A percentile compares a stretch with the other conserved stretches of the same genome.
phyloP scores from a whole-genome alignment of 1,140 invertebrate species.

The Drosophila guanche region DNA sequence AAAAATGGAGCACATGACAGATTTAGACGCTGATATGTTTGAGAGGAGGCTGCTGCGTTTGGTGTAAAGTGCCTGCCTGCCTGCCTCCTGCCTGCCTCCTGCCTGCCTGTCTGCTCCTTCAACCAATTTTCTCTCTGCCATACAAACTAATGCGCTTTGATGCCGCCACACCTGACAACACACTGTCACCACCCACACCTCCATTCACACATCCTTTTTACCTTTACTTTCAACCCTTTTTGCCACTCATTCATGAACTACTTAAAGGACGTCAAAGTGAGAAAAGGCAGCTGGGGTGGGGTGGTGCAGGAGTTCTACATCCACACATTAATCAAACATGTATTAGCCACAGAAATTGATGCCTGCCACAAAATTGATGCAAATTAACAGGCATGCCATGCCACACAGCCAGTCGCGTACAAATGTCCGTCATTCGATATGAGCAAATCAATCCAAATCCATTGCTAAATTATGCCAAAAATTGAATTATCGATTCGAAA shows the following conservation, averaged over 20 bases:
- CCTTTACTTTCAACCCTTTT: constrained; percentile 11
- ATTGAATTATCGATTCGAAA: constrained; percentile 78
- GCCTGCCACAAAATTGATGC: constrained; percentile 58
- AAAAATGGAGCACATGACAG: constrained; percentile 72
- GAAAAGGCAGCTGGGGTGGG: constrained; percentile 26
- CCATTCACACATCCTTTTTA: neutral
- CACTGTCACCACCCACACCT: constrained; percentile 22
- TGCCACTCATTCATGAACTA: constrained; percentile 9
- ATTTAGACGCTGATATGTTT: constrained; percentile 69
- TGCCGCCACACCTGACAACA: constrained; percentile 54
- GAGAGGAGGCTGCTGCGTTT: constrained; percentile 28
- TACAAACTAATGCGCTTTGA: constrained; percentile 76
- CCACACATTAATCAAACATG: constrained; percentile 73
- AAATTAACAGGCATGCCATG: constrained; percentile 51
- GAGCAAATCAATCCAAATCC: constrained; percentile 76
- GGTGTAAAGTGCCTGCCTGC: constrained; percentile 73
- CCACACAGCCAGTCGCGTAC: constrained; percentile 7
- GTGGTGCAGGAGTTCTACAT: constrained; percentile 19
- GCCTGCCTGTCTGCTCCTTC: no score
- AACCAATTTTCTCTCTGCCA: constrained; percentile 64
- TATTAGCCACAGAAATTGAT: constrained; percentile 38
- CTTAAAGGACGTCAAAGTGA: constrained; percentile 2
- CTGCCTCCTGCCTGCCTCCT: neutral
- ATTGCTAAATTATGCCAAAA: constrained; percentile 62
- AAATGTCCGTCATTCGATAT: constrained; percentile 58